Evolutionary conservation across 2,888 invertebrate species (phyloP).

Genomic region (Nebria brevicollis): DNA sequence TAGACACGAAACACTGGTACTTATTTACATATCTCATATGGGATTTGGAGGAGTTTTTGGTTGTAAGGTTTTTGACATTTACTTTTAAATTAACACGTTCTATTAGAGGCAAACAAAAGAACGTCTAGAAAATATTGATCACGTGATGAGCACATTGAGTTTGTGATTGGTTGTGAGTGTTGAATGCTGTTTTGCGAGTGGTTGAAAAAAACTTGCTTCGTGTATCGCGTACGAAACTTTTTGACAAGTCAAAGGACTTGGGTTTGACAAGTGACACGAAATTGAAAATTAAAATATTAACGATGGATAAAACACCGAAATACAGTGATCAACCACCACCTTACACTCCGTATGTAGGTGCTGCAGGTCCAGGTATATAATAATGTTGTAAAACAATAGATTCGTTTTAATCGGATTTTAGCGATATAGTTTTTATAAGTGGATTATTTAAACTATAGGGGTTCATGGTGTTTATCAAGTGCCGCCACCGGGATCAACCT

Average conservation of each 20-base stretch:
- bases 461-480: constrained; percentile 47
- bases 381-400: not conserved
- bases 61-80: not conserved
- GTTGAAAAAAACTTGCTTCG: not conserved
- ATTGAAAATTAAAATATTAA: not conserved
- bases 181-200: not conserved
- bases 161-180: not conserved
- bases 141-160: not conserved
- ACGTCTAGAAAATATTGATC: not conserved
- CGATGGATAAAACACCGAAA: constrained; percentile 33
- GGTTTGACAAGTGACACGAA: constrained; percentile 9
- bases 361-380: constrained; percentile 17
- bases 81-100: not conserved
- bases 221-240: not conserved
- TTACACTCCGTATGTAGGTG: constrained; percentile 37
- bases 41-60: not conserved
- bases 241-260: not conserved
- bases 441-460: constrained; percentile 20
- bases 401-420: not conserved
- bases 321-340: constrained; percentile 48
- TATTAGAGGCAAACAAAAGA: not conserved
- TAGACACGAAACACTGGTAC: not conserved
- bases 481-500: constrained; percentile 47
- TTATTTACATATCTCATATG: not conserved
- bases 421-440: constrained; percentile 10